Conservation (phyloP, 2,888 invertebrate genomes). For the Lapara coniferarum region DNA sequence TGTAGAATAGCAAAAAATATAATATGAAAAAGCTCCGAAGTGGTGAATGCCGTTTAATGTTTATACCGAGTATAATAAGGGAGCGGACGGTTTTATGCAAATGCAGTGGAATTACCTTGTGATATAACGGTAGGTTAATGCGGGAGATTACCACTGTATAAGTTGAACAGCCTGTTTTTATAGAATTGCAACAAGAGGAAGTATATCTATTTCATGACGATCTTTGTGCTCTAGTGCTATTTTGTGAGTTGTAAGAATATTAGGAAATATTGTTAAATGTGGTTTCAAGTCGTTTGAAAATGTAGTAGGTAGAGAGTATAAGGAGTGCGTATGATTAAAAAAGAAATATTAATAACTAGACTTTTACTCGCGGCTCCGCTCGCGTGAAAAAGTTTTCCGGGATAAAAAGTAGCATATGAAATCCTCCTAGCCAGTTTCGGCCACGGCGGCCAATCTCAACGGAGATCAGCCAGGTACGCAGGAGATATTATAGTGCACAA, state of each 20-base stretch:
- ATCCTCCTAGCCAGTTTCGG: too few relatives aligned
- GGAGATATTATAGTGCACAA: too few relatives aligned
- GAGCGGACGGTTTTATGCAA: slow-evolving; percentile 46
- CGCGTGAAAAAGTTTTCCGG: too few relatives aligned
- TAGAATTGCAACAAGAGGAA: not conserved
- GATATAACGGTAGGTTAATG: slow-evolving; percentile 45
- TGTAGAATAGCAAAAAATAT: slow-evolving; percentile 2
- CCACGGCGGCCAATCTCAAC: too few relatives aligned
- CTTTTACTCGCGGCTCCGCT: too few relatives aligned
- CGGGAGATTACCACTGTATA: slow-evolving; percentile 28
- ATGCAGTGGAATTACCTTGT: slow-evolving; percentile 43
- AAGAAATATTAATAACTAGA: too few relatives aligned
- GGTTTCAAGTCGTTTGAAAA: too few relatives aligned
- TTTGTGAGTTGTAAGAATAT: not conserved
- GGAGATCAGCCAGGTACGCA: too few relatives aligned
- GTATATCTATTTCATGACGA: not conserved
- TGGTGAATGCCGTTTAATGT: slow-evolving; percentile 28
- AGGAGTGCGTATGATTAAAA: too few relatives aligned
- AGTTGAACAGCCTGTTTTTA: slow-evolving; percentile 8
- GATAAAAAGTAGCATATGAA: too few relatives aligned
- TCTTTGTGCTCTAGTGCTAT: not conserved
- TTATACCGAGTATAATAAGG: slow-evolving; percentile 41
- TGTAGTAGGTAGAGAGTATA: too few relatives aligned
- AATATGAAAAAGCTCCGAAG: not conserved
- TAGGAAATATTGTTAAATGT: too few relatives aligned